A percentile compares a stretch with the other conserved stretches of the same genome.
These are phyloP conservation scores for Burhinus bistriatus DNA, from an alignment of 2,113 vertebrate genomes.

Conservation along the genomic window DNA sequence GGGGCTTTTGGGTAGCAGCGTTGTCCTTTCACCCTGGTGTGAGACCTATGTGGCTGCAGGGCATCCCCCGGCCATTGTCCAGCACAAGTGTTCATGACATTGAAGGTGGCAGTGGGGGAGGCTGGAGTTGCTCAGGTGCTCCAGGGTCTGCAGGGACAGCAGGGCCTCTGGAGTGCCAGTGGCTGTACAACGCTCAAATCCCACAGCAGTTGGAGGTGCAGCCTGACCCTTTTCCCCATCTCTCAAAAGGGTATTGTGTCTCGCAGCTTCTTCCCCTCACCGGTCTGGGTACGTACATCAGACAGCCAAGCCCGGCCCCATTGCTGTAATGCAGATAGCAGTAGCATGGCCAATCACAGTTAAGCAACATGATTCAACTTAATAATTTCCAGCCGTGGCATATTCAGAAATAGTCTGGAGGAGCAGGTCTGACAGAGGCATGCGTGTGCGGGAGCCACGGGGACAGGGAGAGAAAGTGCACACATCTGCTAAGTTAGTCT, in stretches of 20 bases:
- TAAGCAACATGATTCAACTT: neutral
- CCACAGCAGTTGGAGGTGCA: neutral
- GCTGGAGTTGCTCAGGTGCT: rapidly evolving
- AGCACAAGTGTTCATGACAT: neutral
- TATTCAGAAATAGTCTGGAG: neutral
- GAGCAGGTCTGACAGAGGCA: neutral
- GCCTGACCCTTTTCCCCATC: neutral
- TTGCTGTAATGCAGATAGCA: rapidly evolving
- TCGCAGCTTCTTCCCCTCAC: neutral
- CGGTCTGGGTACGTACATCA: neutral
- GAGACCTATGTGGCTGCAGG: neutral
- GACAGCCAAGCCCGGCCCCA: rapidly evolving
- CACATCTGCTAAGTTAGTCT: neutral
- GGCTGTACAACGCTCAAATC: neutral
- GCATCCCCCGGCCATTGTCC: neutral
- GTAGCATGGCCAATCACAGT: neutral
- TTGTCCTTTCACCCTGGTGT: neutral
- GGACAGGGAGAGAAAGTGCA: neutral
- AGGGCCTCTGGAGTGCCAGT: neutral
- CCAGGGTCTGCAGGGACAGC: neutral
- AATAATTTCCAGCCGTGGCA: neutral
- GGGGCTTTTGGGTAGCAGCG: neutral
- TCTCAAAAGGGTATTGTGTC: neutral
- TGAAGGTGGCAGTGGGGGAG: neutral
- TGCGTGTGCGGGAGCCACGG: rapidly evolving